A percentile compares a stretch with the other conserved stretches of the same genome.
Conservation (phyloP, 2,888 invertebrate species). For the Rhorus exstirpatorius region DNA sequence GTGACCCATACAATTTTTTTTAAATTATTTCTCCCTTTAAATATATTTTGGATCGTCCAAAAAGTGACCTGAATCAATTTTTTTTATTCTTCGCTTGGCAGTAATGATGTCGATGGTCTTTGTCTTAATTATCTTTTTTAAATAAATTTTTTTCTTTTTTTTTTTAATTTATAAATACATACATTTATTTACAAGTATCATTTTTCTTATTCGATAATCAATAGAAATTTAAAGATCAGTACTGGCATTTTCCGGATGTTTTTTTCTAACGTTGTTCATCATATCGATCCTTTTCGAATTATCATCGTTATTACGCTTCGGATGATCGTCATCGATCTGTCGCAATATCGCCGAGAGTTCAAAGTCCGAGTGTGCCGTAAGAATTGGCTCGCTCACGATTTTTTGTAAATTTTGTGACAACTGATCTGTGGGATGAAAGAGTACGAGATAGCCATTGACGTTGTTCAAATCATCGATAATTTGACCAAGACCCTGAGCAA, state of each 20-base stretch:
- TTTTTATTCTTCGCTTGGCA: too few species aligned
- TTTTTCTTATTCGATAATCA: too few species aligned
- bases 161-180: not conserved
- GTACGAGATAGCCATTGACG: slow-evolving; percentile 74
- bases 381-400: slow-evolving; percentile 73
- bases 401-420: slow-evolving; percentile 77
- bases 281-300: slow-evolving; percentile 41
- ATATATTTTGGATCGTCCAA: too few species aligned
- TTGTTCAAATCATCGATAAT: slow-evolving; percentile 77
- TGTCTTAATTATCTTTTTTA: too few species aligned
- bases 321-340: slow-evolving; percentile 54
- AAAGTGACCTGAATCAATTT: too few species aligned
- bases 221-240: slow-evolving; percentile 61
- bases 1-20: too few species aligned
- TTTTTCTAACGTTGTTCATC: slow-evolving; percentile 21
- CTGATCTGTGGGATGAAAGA: slow-evolving; percentile 75
- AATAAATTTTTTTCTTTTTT: too few species aligned
- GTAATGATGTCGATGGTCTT: too few species aligned
- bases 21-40: too few species aligned
- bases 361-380: slow-evolving; percentile 75
- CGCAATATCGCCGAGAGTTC: slow-evolving; percentile 75
- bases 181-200: too few species aligned
- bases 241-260: slow-evolving; percentile 43
- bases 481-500: slow-evolving; percentile 76
- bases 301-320: too few species aligned